Evolutionary conservation across 1,140 invertebrate genomes (phyloP).

Genomic region (Bathynomus jamesi): DNA sequence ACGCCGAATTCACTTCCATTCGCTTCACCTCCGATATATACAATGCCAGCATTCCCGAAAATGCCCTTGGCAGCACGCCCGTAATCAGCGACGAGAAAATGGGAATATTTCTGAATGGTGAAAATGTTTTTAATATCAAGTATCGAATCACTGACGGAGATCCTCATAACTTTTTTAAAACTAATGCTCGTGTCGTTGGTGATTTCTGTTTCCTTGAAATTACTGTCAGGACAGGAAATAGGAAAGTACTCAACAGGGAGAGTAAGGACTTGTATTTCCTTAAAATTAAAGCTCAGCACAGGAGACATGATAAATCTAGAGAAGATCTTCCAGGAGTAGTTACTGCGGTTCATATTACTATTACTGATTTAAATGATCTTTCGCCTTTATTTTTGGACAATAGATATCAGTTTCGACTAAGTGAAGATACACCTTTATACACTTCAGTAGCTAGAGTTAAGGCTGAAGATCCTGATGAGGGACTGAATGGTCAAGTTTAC

Average conservation of each 20-base stretch:
- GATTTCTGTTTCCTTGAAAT: slow-evolving; percentile 18
- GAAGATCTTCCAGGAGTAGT: slow-evolving; percentile 9
- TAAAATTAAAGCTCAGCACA: slow-evolving; percentile 4
- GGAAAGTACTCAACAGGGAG: slow-evolving; percentile 6
- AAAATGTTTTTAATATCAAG: neutral
- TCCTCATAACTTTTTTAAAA: slow-evolving; percentile 4
- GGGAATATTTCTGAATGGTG: slow-evolving; percentile 2
- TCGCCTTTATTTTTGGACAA: slow-evolving; percentile 82
- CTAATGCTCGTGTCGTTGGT: neutral
- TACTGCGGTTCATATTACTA: neutral
- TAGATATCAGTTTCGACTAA: slow-evolving; percentile 75
- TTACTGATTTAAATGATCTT: slow-evolving; percentile 53
- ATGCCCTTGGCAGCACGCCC: slow-evolving; percentile 12
- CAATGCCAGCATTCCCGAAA: slow-evolving; percentile 15
- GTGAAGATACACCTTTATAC: slow-evolving; percentile 79
- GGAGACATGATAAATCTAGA: slow-evolving; percentile 2
- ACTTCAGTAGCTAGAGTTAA: slow-evolving; percentile 49
- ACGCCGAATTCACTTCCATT: neutral
- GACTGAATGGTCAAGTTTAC: slow-evolving; percentile 90
- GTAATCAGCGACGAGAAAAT: slow-evolving; percentile 14
- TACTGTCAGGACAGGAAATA: slow-evolving; percentile 12
- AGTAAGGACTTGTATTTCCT: slow-evolving; percentile 1
- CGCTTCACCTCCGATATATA: slow-evolving; percentile 6
- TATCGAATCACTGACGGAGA: slow-evolving; percentile 12
- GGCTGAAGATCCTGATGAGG: slow-evolving; percentile 89